Conservation (phyloP, 2,797 vertebrate genomes). For the Tiaroga cobitis region DNA sequence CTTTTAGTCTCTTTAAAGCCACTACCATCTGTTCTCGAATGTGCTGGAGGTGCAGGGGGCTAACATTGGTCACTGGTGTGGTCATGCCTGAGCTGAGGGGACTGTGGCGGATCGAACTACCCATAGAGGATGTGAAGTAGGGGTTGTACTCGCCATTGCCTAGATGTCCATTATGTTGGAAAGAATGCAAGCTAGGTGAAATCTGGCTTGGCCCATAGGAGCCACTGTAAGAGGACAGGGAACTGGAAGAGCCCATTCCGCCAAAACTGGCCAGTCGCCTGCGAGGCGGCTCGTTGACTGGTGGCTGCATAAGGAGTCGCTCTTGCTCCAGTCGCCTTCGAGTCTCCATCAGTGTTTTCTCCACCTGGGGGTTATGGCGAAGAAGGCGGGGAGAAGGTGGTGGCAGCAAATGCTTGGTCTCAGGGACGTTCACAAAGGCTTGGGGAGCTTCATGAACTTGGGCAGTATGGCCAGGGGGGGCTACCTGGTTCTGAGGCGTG, state of each 20-base stretch:
- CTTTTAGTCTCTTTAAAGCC: constrained; percentile 91
- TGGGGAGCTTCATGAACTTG: constrained; percentile 71
- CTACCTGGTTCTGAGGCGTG: constrained; percentile 64
- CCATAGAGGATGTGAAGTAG: constrained; percentile 86
- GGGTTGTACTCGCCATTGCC: constrained; percentile 83
- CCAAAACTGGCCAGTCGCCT: constrained; percentile 93
- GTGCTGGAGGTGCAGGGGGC: constrained; percentile 92
- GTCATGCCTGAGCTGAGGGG: constrained; percentile 94
- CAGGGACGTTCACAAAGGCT: constrained; percentile 73
- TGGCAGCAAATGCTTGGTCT: constrained; percentile 82
- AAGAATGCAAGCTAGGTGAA: constrained; percentile 75
- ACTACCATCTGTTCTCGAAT: constrained; percentile 98
- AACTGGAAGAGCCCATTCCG: constrained; percentile 91
- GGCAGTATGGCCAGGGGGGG: constrained; percentile 56
- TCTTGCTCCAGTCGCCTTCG: constrained; percentile 93
- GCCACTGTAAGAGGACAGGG: constrained; percentile 88
- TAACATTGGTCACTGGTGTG: constrained; percentile 93
- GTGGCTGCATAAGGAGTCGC: constrained; percentile 85
- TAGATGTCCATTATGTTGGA: constrained; percentile 84
- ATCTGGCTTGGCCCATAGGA: constrained; percentile 80
- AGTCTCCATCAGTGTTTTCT: constrained; percentile 98
- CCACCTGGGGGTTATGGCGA: constrained; percentile 91
- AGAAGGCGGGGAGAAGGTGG: constrained; percentile 86
- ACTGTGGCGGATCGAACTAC: constrained; percentile 94
- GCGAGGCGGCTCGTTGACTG: constrained; percentile 81